Conservation (phyloP, 2,888 invertebrate species). For the Aleiodes alternator region DNA sequence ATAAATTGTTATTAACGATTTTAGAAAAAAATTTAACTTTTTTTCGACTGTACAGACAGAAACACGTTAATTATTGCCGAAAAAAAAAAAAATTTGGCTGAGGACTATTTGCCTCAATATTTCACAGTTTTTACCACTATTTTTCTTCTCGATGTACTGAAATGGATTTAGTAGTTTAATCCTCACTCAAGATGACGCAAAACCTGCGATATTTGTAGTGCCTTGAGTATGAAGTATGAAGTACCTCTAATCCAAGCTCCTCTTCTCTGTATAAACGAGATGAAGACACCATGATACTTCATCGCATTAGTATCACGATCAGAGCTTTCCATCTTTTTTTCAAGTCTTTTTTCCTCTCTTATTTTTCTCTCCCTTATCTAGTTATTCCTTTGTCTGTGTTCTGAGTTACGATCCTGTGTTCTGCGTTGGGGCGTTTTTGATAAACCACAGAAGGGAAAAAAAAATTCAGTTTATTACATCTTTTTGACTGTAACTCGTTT, state of each 20-base stretch:
- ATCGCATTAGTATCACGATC: neutral
- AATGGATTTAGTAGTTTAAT: conserved; percentile 8
- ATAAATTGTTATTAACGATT: too few relatives aligned
- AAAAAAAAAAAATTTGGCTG: too few relatives aligned
- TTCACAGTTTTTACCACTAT: too few relatives aligned
- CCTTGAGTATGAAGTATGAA: neutral
- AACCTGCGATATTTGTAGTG: neutral
- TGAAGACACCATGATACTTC: conserved; percentile 8
- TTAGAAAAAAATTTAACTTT: too few relatives aligned
- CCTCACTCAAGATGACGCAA: neutral
- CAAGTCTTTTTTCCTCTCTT: neutral
- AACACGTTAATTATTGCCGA: too few relatives aligned
- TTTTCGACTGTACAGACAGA: too few relatives aligned
- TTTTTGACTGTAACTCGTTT: neutral
- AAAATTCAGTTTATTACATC: neutral
- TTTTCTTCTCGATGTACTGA: neutral
- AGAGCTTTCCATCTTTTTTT: neutral
- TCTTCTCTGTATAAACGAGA: conserved; percentile 12
- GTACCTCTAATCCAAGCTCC: neutral
- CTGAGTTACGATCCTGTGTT: neutral
- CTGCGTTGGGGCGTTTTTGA: neutral
- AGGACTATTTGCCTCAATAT: too few relatives aligned
- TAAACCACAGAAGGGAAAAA: neutral
- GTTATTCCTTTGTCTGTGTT: neutral
- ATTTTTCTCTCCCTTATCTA: too few relatives aligned